Conservation (phyloP, 2,888 invertebrate species). For the Tipula unca region DNA sequence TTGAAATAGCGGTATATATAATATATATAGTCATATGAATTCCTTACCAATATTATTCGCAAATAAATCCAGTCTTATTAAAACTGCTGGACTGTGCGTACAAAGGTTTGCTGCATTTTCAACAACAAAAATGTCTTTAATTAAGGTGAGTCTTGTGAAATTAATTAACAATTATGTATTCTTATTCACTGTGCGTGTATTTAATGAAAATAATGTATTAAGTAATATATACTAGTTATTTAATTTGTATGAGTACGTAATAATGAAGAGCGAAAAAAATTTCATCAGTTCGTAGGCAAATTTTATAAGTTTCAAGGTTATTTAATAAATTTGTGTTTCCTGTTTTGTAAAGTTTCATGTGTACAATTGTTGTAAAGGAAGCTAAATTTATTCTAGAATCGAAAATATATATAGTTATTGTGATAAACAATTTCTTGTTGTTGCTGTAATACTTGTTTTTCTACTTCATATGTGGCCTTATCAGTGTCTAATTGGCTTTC, state of each 20-base stretch:
- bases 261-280: background rate
- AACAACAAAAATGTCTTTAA: constrained; percentile 35
- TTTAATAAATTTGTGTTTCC: background rate
- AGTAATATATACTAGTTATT: too few species aligned
- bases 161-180: too few species aligned
- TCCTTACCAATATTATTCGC: background rate
- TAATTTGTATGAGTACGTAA: background rate
- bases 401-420: background rate
- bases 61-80: background rate
- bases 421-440: background rate
- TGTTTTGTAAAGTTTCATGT: background rate
- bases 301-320: background rate
- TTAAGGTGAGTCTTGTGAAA: constrained; percentile 33
- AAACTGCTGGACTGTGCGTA: constrained; percentile 15
- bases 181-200: background rate
- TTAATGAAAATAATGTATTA: background rate
- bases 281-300: too few species aligned
- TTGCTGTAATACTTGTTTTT: background rate
- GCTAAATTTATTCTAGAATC: background rate
- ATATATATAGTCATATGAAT: background rate
- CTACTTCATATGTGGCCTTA: background rate
- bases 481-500: background rate
- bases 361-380: too few species aligned
- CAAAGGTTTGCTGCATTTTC: constrained; percentile 28
- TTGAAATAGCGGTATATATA: background rate